Evolutionary conservation across 2,888 invertebrate genomes (phyloP).

Genomic region (Xylota segnis): DNA sequence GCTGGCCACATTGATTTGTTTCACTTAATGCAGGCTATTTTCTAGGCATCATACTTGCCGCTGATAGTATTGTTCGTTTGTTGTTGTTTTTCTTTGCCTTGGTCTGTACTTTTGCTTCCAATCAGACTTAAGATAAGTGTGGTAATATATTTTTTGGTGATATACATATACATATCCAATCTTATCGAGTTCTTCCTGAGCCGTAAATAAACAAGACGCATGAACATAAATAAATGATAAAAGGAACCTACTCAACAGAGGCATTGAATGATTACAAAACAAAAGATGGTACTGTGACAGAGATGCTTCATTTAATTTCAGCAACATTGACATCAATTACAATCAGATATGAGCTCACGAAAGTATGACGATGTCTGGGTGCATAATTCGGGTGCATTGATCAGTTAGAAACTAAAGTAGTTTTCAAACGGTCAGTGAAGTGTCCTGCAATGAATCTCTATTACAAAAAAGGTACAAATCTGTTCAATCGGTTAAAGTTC

Average conservation of each 20-base stretch:
- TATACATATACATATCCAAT: constrained; percentile 15
- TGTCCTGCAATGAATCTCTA: constrained; percentile 49
- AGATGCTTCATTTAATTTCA: constrained; percentile 30
- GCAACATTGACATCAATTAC: constrained; percentile 66
- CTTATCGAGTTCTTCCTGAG: constrained; percentile 14
- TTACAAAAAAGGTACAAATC: constrained; percentile 56
- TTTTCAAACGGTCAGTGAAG: constrained; percentile 20
- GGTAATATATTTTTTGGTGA: background rate
- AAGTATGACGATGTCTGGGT: background rate
- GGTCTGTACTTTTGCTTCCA: constrained; percentile 5
- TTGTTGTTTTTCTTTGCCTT: constrained; percentile 3
- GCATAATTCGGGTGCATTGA: constrained; percentile 8
- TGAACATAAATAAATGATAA: background rate
- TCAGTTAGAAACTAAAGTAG: constrained; percentile 29
- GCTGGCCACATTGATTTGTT: constrained; percentile 61
- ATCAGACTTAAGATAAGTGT: constrained; percentile 46
- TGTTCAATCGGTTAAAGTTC: background rate
- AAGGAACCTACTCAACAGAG: background rate
- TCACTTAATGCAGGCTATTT: constrained; percentile 61
- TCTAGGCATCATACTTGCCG: constrained; percentile 34
- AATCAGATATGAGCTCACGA: constrained; percentile 24
- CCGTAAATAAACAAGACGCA: background rate
- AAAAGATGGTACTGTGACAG: constrained; percentile 34
- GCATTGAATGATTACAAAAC: constrained; percentile 10
- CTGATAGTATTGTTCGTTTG: constrained; percentile 24